Percentiles rank a stretch among this genome's conserved stretches.
These are phyloP conservation scores for Scaptomyza polygonia DNA, from an alignment of 2,888 invertebrate genomes.

Conservation along the genomic window DNA sequence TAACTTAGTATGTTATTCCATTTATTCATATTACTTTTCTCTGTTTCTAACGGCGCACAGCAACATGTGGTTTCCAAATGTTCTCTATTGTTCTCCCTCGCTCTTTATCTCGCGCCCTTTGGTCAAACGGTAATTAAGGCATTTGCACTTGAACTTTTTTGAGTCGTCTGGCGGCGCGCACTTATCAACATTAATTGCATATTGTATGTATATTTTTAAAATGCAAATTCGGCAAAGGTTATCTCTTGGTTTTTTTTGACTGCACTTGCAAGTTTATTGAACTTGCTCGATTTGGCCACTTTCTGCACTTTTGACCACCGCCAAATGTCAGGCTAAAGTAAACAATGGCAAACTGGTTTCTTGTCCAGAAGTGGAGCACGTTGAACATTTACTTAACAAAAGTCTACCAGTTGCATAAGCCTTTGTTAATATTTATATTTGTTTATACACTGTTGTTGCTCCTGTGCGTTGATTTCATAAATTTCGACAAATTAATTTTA, in stretches of 20 bases:
- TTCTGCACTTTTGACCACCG: conserved; percentile 58
- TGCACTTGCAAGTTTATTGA: conserved; percentile 60
- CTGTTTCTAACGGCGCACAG: conserved; percentile 35
- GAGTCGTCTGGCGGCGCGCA: conserved; percentile 12
- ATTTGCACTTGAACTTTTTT: conserved; percentile 64
- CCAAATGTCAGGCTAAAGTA: conserved; percentile 46
- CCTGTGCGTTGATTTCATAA: conserved; percentile 42
- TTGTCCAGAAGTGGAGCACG: conserved; percentile 48
- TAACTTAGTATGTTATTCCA: conserved; percentile 37
- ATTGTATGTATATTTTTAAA: conserved; percentile 26
- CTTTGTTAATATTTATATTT: conserved; percentile 35
- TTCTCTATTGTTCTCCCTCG: conserved; percentile 25
- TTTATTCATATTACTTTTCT: conserved; percentile 35
- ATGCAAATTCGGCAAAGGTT: conserved; percentile 43
- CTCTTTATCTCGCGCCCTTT: conserved; percentile 27
- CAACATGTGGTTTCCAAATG: conserved; percentile 70
- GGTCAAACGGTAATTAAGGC: conserved; percentile 67
- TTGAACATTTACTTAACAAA: conserved; percentile 38
- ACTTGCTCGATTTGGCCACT: conserved; percentile 56
- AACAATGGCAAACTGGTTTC: conserved; percentile 67
- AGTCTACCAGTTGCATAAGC: conserved; percentile 52
- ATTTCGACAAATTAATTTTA: conserved; percentile 53
- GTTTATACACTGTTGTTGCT: conserved; percentile 22
- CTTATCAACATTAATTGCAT: conserved; percentile 45
- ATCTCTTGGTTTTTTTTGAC: conserved; percentile 35